Evolutionary conservation across 2,888 invertebrate genomes (phyloP).

Genomic region (Pinctada fucata): DNA sequence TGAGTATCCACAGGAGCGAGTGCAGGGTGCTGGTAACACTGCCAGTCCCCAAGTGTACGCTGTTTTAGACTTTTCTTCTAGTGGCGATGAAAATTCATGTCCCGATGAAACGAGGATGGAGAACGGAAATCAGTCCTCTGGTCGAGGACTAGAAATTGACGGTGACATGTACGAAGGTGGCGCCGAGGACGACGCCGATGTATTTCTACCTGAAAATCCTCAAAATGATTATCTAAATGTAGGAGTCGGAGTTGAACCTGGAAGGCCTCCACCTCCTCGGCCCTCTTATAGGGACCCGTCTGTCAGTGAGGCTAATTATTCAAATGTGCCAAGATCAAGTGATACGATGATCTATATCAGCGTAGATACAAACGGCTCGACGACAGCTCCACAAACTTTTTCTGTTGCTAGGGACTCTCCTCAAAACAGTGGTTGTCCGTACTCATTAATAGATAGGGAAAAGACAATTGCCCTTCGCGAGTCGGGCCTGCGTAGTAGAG

Average conservation of each 20-base stretch:
- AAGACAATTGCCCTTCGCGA: conserved; percentile 92
- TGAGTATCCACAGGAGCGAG: conserved; percentile 51
- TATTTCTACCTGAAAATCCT: conserved; percentile 54
- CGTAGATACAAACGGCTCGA: conserved; percentile 21
- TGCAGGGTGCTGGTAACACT: conserved; percentile 51
- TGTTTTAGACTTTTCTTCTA: conserved; percentile 83
- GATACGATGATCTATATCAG: conserved; percentile 35
- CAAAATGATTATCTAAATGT: conserved; percentile 65
- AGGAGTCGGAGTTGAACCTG: conserved; percentile 34
- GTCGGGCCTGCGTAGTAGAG: conserved; percentile 85
- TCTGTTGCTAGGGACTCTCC: conserved; percentile 62
- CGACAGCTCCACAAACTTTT: conserved; percentile 2
- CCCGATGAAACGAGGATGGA: conserved; percentile 20
- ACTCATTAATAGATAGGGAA: conserved; percentile 95
- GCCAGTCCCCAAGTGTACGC: conserved; percentile 80
- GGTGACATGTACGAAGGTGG: conserved; percentile 35
- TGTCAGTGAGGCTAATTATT: conserved; percentile 54
- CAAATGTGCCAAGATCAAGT: conserved; percentile 47
- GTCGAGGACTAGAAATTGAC: conserved; percentile 18
- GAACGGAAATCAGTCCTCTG: conserved; percentile 11
- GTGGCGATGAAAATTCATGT: conserved; percentile 61
- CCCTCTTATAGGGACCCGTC: conserved; percentile 6
- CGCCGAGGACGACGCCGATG: conserved; percentile 60
- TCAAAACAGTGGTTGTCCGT: conserved; percentile 79
- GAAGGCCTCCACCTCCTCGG: conserved; percentile 20